These are phyloP conservation scores for Erythrocebus patas DNA, from an alignment of 2,113 vertebrate genomes.

Conservation along the genomic window DNA sequence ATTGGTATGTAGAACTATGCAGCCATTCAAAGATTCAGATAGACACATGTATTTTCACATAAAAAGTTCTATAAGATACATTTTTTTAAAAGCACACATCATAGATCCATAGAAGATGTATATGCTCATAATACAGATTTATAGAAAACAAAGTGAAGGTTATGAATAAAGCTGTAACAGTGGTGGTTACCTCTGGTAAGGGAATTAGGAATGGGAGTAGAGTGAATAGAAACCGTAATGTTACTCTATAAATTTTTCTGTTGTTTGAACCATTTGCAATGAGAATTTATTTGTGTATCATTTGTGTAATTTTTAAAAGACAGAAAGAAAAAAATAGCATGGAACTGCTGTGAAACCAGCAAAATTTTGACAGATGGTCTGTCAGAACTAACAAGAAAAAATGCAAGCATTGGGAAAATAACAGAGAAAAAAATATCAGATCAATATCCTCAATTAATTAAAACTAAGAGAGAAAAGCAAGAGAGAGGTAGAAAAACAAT, in stretches of 20 bases:
- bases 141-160: not conserved
- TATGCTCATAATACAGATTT: too few species aligned
- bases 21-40: not conserved
- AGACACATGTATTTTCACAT: not conserved
- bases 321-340: not conserved
- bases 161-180: not conserved
- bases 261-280: not conserved
- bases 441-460: conserved; percentile 42
- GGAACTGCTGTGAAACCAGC: conserved; percentile 26
- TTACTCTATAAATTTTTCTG: not conserved
- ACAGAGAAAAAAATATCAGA: conserved; percentile 20
- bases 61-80: not conserved
- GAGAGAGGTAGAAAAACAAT: not conserved
- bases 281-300: conserved; percentile 38
- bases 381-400: conserved; percentile 53
- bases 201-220: not conserved
- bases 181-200: not conserved
- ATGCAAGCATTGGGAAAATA: conserved; percentile 25
- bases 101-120: not conserved
- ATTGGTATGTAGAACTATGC: not conserved
- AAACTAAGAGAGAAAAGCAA: not conserved
- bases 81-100: not conserved
- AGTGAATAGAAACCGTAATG: not conserved
- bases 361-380: conserved; percentile 72
- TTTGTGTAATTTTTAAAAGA: conserved; percentile 21